phyloP scores from a whole-genome alignment of 2,888 invertebrate genomes.

The Leptopilina drosophilae region DNA sequence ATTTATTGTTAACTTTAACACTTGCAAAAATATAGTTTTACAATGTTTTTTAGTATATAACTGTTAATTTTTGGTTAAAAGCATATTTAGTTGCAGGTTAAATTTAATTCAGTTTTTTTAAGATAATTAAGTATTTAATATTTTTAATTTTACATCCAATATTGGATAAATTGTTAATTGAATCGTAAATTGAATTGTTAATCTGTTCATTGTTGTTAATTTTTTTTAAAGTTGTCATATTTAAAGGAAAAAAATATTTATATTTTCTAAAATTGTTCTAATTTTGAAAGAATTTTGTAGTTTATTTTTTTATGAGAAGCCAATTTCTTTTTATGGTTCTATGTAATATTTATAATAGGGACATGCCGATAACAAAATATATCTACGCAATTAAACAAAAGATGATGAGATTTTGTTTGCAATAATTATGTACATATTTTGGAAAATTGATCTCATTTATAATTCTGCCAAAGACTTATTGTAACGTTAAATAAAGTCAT shows the following conservation, averaged over 20 bases:
- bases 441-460: conserved; percentile 21
- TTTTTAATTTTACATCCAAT: too few species aligned
- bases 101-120: too few species aligned
- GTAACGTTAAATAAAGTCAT: conserved; percentile 3
- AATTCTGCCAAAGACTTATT: conserved; percentile 18
- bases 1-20: neutral
- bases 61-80: neutral
- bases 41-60: neutral
- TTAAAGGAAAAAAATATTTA: too few species aligned
- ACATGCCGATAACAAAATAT: neutral
- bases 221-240: too few species aligned
- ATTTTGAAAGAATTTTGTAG: neutral
- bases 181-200: too few species aligned
- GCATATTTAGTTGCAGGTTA: too few species aligned
- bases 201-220: too few species aligned
- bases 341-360: conserved; percentile 27
- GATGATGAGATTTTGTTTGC: conserved; percentile 37
- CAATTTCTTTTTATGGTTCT: conserved; percentile 35
- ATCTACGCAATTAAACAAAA: conserved; percentile 7
- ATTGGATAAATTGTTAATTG: too few species aligned
- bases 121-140: too few species aligned
- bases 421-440: conserved; percentile 14
- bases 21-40: neutral
- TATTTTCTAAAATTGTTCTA: neutral
- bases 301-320: neutral